phyloP scores from a whole-genome alignment of 2,888 invertebrate species.

The Pseudococcus viburni region DNA sequence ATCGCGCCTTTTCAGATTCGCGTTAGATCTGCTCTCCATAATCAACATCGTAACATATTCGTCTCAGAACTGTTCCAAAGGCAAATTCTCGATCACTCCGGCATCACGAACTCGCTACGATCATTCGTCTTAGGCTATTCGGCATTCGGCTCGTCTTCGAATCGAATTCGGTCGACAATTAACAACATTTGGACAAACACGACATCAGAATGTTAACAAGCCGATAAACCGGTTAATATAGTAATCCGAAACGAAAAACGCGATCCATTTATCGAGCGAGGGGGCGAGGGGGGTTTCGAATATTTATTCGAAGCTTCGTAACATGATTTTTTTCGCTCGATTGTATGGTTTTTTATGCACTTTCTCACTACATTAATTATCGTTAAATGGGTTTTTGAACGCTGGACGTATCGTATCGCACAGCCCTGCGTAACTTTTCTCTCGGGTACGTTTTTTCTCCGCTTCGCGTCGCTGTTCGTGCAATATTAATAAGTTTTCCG shows the following conservation, averaged over 20 bases:
- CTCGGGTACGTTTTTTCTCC: background rate
- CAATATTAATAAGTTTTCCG: conserved; percentile 16
- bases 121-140: background rate
- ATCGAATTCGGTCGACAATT: conserved; percentile 11
- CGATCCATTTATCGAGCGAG: background rate
- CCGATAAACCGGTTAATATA: conserved; percentile 44
- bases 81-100: background rate
- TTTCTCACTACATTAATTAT: conserved; percentile 38
- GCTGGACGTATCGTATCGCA: background rate
- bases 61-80: background rate
- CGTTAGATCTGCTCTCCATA: conserved; percentile 59
- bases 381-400: conserved; percentile 39
- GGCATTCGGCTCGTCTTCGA: background rate
- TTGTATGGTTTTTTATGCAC: conserved; percentile 6
- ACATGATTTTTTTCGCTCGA: conserved; percentile 27
- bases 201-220: conserved; percentile 50
- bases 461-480: background rate
- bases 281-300: background rate
- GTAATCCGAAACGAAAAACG: conserved; percentile 38
- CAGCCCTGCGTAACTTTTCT: background rate
- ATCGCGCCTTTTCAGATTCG: conserved; percentile 38
- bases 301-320: background rate
- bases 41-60: conserved; percentile 64
- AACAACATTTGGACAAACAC: conserved; percentile 49
- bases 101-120: background rate